Percentiles rank a stretch among this genome's conserved stretches.
These are phyloP conservation scores for Psilanteris sp. DNA, from an alignment of 1,140 invertebrate genomes.

Conservation along the genomic window DNA sequence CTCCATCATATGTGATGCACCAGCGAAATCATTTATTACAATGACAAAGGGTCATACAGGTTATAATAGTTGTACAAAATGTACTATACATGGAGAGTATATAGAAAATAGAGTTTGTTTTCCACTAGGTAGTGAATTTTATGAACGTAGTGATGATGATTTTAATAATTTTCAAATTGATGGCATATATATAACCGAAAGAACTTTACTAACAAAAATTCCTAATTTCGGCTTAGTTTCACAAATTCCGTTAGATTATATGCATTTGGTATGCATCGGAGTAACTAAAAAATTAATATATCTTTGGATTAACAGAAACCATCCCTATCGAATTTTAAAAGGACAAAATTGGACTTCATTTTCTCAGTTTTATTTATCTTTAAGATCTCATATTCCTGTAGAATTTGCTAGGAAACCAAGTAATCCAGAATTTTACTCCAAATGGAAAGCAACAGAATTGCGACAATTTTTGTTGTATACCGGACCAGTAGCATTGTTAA, in stretches of 20 bases:
- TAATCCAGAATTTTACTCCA: too few relatives aligned
- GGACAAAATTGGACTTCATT: too few relatives aligned
- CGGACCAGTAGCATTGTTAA: too few relatives aligned
- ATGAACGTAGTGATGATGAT: constrained; percentile 26
- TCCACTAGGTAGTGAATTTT: constrained; percentile 13
- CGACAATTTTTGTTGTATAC: too few relatives aligned
- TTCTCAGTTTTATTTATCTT: too few relatives aligned
- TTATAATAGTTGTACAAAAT: constrained; percentile 72
- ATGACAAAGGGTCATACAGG: constrained; percentile 69
- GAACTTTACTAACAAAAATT: constrained; percentile 33
- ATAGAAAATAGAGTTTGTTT: constrained; percentile 29
- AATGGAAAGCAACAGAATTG: too few relatives aligned
- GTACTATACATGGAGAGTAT: constrained; percentile 45
- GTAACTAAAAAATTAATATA: constrained; percentile 63
- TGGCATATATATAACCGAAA: constrained; percentile 15
- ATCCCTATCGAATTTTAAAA: too few relatives aligned
- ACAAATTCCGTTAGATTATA: constrained; percentile 63
- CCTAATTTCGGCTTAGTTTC: constrained; percentile 61
- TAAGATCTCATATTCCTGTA: too few relatives aligned
- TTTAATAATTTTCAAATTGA: constrained; percentile 25
- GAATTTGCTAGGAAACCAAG: too few relatives aligned
- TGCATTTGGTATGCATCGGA: constrained; percentile 66
- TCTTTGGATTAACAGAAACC: too few relatives aligned
- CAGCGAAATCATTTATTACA: constrained; percentile 73
- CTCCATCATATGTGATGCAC: constrained; percentile 72